phyloP scores from a whole-genome alignment of 2,797 vertebrate species.

The Heliangelus exortis region DNA sequence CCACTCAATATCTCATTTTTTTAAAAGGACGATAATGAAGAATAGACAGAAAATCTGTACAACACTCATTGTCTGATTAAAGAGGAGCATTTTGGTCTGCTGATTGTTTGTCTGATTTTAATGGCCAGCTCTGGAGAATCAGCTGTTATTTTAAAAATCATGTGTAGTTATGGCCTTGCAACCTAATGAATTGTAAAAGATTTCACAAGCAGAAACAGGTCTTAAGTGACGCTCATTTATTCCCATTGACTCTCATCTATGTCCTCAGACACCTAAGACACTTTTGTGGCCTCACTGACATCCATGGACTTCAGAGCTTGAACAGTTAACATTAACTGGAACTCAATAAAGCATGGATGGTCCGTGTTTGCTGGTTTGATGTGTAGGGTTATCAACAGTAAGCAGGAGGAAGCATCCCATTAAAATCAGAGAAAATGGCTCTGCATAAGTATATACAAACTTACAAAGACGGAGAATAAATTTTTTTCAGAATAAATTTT shows the following conservation, averaged over 20 bases:
- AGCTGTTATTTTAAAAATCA: background rate
- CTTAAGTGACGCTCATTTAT: background rate
- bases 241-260: background rate
- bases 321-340: background rate
- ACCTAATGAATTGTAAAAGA: background rate
- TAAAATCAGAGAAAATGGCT: background rate
- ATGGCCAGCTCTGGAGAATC: background rate
- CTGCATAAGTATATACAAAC: background rate
- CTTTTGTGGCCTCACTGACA: background rate
- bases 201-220: background rate
- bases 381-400: background rate
- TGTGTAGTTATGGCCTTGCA: rapidly evolving
- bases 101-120: background rate
- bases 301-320: background rate
- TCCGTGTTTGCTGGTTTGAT: background rate
- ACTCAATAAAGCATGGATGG: background rate
- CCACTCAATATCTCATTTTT: background rate
- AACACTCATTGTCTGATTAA: background rate
- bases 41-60: background rate
- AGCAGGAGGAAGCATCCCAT: background rate
- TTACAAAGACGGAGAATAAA: background rate
- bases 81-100: background rate
- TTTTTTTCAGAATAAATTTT: background rate
- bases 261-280: background rate
- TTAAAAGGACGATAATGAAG: background rate